Evolutionary conservation across 2,888 invertebrate genomes (phyloP), one percentile per base, ranked within the genome.

Genomic region (Entomobrya proxima): DNA sequence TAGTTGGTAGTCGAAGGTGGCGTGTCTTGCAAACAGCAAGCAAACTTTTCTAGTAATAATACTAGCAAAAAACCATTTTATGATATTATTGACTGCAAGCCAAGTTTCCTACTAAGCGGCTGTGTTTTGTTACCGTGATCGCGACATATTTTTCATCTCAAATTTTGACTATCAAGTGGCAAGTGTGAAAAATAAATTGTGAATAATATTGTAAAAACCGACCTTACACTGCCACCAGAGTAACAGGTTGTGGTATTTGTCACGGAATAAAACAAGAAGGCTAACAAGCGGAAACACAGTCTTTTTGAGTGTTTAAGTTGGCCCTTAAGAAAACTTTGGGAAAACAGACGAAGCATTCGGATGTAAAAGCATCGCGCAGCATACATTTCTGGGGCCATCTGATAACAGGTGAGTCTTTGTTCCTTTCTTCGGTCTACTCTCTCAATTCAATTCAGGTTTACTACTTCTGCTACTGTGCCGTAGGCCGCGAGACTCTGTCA

Each of bases 221-320:
- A 24, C 67, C 40, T 37, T 67, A 15, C 24, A 67, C 18, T 40
- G 37, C 64, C 64, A 7, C 18, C 18, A 2, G 47, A 32, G 47
- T 72, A 72, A 72, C 72, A 47, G 72, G 72, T 72, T 72, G 72
- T n/a, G 37, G 21, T 61, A 35, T 35, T 64, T 64, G 37, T 64
- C 13, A 18, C 21, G 1, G 11, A 7, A 64, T 30, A 15, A 15
- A 2, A 15, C n/a, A 44, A 44, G 44, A 44, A 55, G 52, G 52
- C 21, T 9, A 55, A 24, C 50, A 21, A 15, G 21, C 6, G 50
- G 21, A 55, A 24, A 55, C 21, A 55, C 11, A 9, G 9, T 55
- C 7, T 24, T 24, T 9, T 24, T 55, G n/a, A 30, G 58, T 50
- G 50, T 30, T 58, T 11, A 55, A 2, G 27, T 6, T 55, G 55